Conservation (phyloP, 2,888 invertebrate species). For the Dolichomitus sp. region DNA sequence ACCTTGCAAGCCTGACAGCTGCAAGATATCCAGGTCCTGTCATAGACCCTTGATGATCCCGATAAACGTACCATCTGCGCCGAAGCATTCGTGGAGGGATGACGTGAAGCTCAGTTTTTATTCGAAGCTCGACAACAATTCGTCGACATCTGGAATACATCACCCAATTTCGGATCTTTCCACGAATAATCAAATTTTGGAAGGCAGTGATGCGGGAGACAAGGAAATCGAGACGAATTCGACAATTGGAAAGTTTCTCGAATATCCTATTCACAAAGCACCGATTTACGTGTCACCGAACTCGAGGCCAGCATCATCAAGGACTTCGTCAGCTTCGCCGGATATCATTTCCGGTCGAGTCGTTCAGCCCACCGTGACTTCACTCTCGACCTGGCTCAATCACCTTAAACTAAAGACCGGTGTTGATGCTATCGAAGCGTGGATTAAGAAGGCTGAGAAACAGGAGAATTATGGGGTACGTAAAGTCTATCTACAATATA, state of each 20-base stretch:
- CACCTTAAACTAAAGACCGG: slow-evolving; percentile 73
- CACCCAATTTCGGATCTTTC: background rate
- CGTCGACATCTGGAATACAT: background rate
- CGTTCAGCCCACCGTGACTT: slow-evolving; percentile 54
- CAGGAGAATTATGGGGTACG: slow-evolving; percentile 63
- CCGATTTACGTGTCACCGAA: slow-evolving; percentile 41
- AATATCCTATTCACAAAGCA: slow-evolving; percentile 29
- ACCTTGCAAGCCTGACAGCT: slow-evolving; percentile 70
- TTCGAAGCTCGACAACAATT: slow-evolving; percentile 38
- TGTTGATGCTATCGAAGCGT: slow-evolving; percentile 73
- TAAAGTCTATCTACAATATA: too few relatives aligned
- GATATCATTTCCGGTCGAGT: slow-evolving; percentile 32
- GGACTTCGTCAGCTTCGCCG: slow-evolving; percentile 12
- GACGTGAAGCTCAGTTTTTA: slow-evolving; percentile 42
- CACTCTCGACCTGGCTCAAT: slow-evolving; percentile 72
- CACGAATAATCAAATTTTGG: slow-evolving; percentile 1
- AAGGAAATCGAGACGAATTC: slow-evolving; percentile 13
- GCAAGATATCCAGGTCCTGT: slow-evolving; percentile 74
- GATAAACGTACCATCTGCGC: background rate
- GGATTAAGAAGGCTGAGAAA: slow-evolving; percentile 72
- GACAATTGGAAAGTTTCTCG: slow-evolving; percentile 6
- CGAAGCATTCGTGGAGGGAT: slow-evolving; percentile 44
- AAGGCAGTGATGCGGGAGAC: background rate
- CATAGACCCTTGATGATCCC: slow-evolving; percentile 45
- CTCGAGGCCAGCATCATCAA: slow-evolving; percentile 17